phyloP scores from a whole-genome alignment of 2,797 vertebrate genomes.

The Spinus pinus region DNA sequence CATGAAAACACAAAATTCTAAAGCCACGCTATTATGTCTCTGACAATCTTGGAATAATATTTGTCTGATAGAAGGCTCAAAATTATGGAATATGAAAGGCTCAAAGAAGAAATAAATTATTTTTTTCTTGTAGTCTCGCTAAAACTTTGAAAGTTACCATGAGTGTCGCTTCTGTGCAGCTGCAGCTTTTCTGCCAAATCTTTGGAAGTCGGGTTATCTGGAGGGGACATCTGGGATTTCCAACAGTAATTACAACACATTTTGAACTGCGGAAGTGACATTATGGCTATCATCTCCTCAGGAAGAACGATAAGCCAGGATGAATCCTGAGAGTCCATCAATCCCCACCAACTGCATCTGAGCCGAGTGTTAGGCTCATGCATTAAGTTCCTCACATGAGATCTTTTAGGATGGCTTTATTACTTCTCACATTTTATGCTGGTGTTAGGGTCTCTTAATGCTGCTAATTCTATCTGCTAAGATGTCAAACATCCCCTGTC shows the following conservation, averaged over 20 bases:
- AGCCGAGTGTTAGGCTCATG: neutral
- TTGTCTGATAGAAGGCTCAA: neutral
- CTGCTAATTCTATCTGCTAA: slow-evolving; percentile 30
- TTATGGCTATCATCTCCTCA: slow-evolving; percentile 2
- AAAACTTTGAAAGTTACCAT: neutral
- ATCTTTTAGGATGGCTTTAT: slow-evolving; percentile 3
- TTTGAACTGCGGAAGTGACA: slow-evolving; percentile 47
- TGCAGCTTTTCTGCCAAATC: neutral
- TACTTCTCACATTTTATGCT: neutral
- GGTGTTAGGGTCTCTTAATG: neutral
- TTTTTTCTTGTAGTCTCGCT: neutral
- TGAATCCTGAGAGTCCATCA: neutral
- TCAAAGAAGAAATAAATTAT: neutral
- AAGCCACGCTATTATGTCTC: neutral
- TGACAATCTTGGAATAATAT: neutral
- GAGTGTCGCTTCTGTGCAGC: neutral
- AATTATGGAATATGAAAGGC: neutral
- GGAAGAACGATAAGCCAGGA: slow-evolving; percentile 21
- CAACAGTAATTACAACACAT: neutral
- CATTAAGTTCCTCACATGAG: neutral
- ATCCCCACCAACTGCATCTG: neutral
- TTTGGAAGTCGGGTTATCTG: neutral
- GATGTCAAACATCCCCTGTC: neutral
- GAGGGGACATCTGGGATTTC: slow-evolving; percentile 28
- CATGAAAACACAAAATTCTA: neutral